Conservation (phyloP, 2,797 vertebrate genomes). For the Rhyacichthys aspro region DNA sequence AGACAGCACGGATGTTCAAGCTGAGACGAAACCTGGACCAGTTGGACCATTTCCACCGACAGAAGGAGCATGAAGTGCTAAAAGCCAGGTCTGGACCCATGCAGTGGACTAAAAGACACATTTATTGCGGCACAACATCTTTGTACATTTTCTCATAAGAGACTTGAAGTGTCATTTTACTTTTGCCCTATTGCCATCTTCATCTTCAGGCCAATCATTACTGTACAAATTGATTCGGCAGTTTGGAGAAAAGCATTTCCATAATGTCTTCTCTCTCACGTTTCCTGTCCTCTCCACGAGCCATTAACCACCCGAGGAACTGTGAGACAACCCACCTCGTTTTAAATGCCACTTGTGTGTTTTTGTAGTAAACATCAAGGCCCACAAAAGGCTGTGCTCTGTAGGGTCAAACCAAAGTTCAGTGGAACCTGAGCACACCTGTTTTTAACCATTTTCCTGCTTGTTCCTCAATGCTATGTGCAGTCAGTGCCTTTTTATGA, state of each 20-base stretch:
- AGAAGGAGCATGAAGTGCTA: constrained; percentile 78
- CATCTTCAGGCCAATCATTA: constrained; percentile 38
- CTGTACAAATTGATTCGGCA: constrained; percentile 58
- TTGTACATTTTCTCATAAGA: constrained; percentile 7
- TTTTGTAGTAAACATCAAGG: constrained; percentile 39
- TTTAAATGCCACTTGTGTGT: constrained; percentile 52
- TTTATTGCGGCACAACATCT: constrained; percentile 26
- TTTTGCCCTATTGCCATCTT: constrained; percentile 18
- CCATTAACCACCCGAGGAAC: constrained; percentile 61
- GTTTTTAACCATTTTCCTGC: constrained; percentile 45
- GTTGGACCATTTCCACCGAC: constrained; percentile 72
- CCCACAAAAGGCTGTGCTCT: constrained; percentile 33
- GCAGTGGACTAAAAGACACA: constrained; percentile 27
- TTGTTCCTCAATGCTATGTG: constrained; percentile 11
- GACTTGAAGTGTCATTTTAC: constrained; percentile 14
- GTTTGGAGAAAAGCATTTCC: constrained; percentile 67
- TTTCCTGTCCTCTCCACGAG: constrained; percentile 40
- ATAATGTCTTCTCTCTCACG: constrained; percentile 44
- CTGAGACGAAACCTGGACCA: constrained; percentile 78
- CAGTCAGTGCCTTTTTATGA: constrained; percentile 26
- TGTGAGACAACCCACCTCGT: constrained; percentile 38
- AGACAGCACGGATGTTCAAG: constrained; percentile 68
- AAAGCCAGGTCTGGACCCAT: constrained; percentile 80
- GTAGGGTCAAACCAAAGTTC: constrained; percentile 43
- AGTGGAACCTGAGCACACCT: constrained; percentile 35